These are phyloP conservation scores for Melipona quadrifasciata DNA, from an alignment of 1,140 invertebrate genomes.

Conservation along the genomic window DNA sequence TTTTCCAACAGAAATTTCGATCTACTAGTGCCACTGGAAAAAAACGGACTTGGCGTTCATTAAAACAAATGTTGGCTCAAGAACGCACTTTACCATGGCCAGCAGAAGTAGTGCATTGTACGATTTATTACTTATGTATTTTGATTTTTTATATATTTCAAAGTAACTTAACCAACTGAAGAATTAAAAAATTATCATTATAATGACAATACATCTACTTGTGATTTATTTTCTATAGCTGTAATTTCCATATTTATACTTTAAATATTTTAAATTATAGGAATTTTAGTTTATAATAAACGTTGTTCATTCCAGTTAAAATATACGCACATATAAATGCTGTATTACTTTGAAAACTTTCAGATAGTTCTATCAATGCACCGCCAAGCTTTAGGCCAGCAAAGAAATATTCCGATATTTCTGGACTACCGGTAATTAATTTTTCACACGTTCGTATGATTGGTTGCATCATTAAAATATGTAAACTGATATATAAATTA, in stretches of 20 bases:
- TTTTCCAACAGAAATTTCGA: slow-evolving; percentile 79
- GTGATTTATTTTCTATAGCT: not conserved
- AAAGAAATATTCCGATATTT: slow-evolving; percentile 97
- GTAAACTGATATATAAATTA: slow-evolving; percentile 28
- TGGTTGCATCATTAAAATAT: slow-evolving; percentile 31
- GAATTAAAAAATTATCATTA: not conserved
- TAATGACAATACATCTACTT: not conserved
- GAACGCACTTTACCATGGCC: slow-evolving; percentile 88
- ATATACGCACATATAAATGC: not conserved
- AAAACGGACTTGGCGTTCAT: slow-evolving; percentile 88
- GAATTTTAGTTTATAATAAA: not conserved
- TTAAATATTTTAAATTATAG: not conserved
- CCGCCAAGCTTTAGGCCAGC: slow-evolving; percentile 94
- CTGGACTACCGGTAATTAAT: slow-evolving; percentile 88
- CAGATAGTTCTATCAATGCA: slow-evolving; percentile 93
- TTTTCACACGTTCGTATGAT: slow-evolving; percentile 38
- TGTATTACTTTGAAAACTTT: slow-evolving; percentile 60
- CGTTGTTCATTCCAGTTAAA: not conserved
- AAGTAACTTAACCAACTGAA: not conserved
- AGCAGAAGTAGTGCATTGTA: slow-evolving; percentile 86
- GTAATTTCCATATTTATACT: not conserved
- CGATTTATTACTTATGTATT: slow-evolving; percentile 52
- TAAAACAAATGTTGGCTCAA: slow-evolving; percentile 90
- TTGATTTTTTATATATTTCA: slow-evolving; percentile 23
- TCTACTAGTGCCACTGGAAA: slow-evolving; percentile 83